Conservation (phyloP, 2,797 vertebrate genomes). For the Vultur gryphus region DNA sequence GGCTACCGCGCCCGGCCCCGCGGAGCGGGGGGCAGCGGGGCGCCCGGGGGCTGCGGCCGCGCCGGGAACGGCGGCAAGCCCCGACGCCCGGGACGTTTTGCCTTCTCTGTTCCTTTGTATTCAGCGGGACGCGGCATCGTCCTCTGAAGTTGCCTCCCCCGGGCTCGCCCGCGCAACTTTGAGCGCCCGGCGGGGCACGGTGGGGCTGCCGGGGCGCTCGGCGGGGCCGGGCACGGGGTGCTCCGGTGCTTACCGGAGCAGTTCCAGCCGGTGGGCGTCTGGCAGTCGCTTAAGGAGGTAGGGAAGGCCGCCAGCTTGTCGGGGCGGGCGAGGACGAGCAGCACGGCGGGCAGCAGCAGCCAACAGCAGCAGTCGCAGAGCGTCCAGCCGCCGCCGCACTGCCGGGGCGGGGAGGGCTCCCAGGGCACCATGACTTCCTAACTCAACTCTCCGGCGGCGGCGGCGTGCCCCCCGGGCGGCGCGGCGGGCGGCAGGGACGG, state of each 20-base stretch:
- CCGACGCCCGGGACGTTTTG: not conserved
- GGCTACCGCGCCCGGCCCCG: not conserved
- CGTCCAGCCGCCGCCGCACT: constrained; percentile 76
- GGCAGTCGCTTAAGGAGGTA: constrained; percentile 96
- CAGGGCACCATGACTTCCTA: constrained; percentile 75
- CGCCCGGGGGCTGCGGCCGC: not conserved
- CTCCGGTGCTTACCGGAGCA: constrained; percentile 88
- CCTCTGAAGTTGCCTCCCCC: not conserved
- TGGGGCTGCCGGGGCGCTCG: not conserved
- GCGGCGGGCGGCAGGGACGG: constrained; percentile 22
- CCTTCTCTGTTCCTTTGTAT: not conserved
- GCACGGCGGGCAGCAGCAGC: constrained; percentile 80
- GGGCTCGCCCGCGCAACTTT: not conserved
- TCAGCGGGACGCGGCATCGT: not conserved
- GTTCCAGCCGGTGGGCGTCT: constrained; percentile 98
- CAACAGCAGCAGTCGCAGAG: constrained; percentile 85
- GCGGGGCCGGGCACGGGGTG: not conserved
- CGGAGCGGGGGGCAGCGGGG: not conserved
- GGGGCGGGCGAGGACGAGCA: constrained; percentile 88
- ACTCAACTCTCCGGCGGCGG: constrained; percentile 57
- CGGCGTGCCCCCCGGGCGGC: constrained; percentile 33
- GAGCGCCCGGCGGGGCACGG: not conserved
- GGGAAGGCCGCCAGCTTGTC: constrained; percentile 94
- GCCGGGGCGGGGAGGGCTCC: constrained; percentile 70
- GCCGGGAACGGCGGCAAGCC: not conserved